Evolutionary conservation across 1,140 invertebrate genomes (phyloP).

Genomic region (Pseudomyrmex sp.): DNA sequence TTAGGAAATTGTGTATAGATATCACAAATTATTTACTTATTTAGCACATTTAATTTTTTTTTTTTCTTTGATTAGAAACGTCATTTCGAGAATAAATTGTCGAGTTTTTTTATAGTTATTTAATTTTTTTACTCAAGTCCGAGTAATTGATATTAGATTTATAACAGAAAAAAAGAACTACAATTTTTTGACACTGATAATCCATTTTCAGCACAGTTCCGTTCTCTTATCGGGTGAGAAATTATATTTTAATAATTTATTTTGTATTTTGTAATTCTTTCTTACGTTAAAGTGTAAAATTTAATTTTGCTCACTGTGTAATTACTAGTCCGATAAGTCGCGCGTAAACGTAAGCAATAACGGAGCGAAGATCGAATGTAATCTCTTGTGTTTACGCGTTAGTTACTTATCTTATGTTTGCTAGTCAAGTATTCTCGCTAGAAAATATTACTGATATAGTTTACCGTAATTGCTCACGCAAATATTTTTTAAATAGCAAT

Average conservation of each 20-base stretch:
- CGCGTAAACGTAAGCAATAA: conserved; percentile 17
- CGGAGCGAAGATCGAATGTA: background rate
- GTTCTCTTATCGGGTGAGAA: background rate
- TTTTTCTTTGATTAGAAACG: too few species aligned
- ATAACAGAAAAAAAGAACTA: too few species aligned
- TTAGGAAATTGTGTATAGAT: background rate
- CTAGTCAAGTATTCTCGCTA: background rate
- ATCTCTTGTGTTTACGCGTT: background rate
- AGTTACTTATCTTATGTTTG: background rate
- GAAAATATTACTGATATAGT: conserved; percentile 32
- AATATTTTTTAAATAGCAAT: conserved; percentile 8
- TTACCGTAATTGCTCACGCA: background rate
- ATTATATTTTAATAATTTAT: conserved; percentile 28
- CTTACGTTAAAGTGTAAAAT: conserved; percentile 27
- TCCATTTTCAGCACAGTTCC: too few species aligned
- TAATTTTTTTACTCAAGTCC: too few species aligned
- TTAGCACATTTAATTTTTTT: too few species aligned
- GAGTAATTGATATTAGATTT: too few species aligned
- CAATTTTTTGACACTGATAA: too few species aligned
- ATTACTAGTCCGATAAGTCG: background rate
- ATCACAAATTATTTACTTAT: background rate
- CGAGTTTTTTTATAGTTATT: too few species aligned
- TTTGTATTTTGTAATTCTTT: background rate
- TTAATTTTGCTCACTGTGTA: background rate
- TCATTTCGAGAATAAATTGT: too few species aligned